These are phyloP conservation scores for Odontothrips loti DNA, from an alignment of 2,888 invertebrate species.

Conservation along the genomic window DNA sequence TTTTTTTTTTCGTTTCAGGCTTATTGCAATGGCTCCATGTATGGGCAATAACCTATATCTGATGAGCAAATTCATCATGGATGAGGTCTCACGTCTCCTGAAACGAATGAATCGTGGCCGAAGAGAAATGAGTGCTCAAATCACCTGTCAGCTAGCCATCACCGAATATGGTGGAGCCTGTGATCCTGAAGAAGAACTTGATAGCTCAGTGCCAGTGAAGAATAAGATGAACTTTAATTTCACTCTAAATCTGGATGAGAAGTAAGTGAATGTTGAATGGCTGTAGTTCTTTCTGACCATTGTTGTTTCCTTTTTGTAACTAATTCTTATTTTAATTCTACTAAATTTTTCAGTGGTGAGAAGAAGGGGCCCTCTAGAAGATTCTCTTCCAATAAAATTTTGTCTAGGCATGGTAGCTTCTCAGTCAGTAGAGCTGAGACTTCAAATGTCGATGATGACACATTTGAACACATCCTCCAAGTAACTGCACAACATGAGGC, in stretches of 20 bases:
- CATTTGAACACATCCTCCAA: conserved; percentile 54
- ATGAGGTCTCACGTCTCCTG: conserved; percentile 54
- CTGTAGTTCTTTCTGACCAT: not conserved
- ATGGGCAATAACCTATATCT: conserved; percentile 61
- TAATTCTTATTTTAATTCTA: conserved; percentile 34
- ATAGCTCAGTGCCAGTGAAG: conserved; percentile 44
- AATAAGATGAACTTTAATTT: conserved; percentile 60
- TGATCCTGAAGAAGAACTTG: conserved; percentile 30
- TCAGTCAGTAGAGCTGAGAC: conserved; percentile 49
- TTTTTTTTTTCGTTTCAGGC: conserved; percentile 50
- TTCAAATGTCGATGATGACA: conserved; percentile 47
- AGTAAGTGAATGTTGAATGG: conserved; percentile 45
- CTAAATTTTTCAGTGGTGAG: conserved; percentile 41
- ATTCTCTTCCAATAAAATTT: conserved; percentile 45
- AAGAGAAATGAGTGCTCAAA: conserved; percentile 51
- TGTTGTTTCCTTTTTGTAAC: conserved; percentile 28
- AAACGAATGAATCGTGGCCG: conserved; percentile 49
- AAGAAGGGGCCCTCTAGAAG: conserved; percentile 44
- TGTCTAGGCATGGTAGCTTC: conserved; percentile 57
- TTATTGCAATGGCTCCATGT: conserved; percentile 65
- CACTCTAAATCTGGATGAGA: conserved; percentile 55
- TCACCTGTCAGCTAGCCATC: conserved; percentile 61
- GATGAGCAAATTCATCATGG: conserved; percentile 57
- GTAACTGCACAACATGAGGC: conserved; percentile 79
- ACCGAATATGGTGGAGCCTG: conserved; percentile 56